phyloP scores from a whole-genome alignment of 2,797 vertebrate genomes.

The Amblyopsis hoosieri region DNA sequence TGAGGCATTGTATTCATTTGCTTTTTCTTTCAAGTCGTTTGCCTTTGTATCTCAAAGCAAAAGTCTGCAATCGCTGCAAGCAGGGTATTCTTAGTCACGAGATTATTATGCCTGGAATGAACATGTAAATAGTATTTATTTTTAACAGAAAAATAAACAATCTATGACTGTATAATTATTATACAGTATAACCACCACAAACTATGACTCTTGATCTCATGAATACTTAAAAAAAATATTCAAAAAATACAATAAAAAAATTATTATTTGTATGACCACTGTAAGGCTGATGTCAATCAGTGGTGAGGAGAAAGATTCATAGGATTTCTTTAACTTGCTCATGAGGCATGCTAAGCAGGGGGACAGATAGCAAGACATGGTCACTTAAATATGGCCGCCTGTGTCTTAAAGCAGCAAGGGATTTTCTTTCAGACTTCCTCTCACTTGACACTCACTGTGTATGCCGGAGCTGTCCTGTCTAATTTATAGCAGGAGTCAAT shows the following conservation, averaged over 20 bases:
- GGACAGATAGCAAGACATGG: slow-evolving; percentile 51
- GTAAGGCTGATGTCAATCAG: slow-evolving; percentile 7
- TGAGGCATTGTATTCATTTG: slow-evolving; percentile 75
- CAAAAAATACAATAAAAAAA: no score
- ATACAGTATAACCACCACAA: slow-evolving; percentile 9
- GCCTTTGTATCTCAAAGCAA: slow-evolving; percentile 70
- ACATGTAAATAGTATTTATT: slow-evolving; percentile 46
- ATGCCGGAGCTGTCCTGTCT: slow-evolving; percentile 80
- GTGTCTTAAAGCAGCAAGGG: slow-evolving; percentile 70
- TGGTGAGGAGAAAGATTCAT: neutral
- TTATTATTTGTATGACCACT: slow-evolving; percentile 20
- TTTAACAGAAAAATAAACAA: slow-evolving; percentile 16
- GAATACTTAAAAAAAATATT: no score
- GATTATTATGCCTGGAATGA: slow-evolving; percentile 50
- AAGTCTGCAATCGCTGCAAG: slow-evolving; percentile 55
- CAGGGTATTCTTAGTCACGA: slow-evolving; percentile 58
- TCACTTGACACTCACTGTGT: slow-evolving; percentile 76
- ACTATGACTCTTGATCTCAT: neutral
- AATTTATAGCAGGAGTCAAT: slow-evolving; percentile 78
- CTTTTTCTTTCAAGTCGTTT: slow-evolving; percentile 73
- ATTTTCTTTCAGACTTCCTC: slow-evolving; percentile 78
- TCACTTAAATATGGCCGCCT: slow-evolving; percentile 46
- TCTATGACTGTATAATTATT: neutral
- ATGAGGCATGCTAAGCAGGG: slow-evolving; percentile 71
- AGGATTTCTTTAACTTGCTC: slow-evolving; percentile 63